Evolutionary conservation across 2,113 vertebrate genomes (phyloP).

Genomic region (Leucosticte australis): DNA sequence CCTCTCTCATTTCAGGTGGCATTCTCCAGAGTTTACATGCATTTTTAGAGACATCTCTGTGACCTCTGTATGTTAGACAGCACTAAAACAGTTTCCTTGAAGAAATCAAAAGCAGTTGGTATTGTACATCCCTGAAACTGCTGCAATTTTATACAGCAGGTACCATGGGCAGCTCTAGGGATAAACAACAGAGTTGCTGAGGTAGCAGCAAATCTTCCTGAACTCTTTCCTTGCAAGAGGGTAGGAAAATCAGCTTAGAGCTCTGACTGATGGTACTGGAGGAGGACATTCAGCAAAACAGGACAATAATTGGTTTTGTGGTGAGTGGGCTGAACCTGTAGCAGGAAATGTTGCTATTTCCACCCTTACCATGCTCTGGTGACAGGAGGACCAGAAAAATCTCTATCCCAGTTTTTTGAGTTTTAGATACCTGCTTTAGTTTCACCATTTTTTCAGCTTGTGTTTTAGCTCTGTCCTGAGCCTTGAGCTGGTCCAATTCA

Average conservation of each 20-base stretch:
- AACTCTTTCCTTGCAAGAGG: not conserved
- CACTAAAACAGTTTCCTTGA: not conserved
- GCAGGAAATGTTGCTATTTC: not conserved
- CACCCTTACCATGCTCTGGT: not conserved
- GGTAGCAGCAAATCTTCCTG: not conserved
- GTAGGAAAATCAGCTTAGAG: not conserved
- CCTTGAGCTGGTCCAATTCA: not conserved
- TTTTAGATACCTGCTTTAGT: not conserved
- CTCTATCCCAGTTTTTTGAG: accelerated
- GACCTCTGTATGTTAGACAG: not conserved
- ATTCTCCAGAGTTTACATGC: not conserved
- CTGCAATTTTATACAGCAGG: not conserved
- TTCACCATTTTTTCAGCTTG: not conserved
- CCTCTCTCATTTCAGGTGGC: not conserved
- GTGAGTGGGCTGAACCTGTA: not conserved
- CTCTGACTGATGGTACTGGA: not conserved
- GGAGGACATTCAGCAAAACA: not conserved
- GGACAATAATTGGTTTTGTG: not conserved
- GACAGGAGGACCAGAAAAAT: not conserved
- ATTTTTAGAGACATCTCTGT: not conserved
- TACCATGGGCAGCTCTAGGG: not conserved
- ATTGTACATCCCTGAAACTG: not conserved
- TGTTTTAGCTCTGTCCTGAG: not conserved
- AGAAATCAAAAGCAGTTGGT: not conserved
- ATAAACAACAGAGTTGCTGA: not conserved